Evolutionary conservation across 2,888 invertebrate genomes (phyloP).

Genomic region (Epistrophella euchroma): DNA sequence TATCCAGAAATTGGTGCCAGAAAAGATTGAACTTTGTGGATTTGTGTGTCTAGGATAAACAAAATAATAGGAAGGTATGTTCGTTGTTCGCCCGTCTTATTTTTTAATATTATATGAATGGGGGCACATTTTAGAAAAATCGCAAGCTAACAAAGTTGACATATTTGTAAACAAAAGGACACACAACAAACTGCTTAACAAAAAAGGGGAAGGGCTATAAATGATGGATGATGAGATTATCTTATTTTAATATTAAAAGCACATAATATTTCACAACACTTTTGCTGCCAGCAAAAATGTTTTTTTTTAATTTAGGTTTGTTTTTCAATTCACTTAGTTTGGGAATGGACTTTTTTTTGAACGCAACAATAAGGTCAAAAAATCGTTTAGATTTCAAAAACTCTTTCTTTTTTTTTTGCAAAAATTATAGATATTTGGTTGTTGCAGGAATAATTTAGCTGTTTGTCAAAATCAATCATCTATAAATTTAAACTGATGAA

Average conservation of each 20-base stretch:
- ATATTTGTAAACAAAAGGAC: conserved; percentile 54
- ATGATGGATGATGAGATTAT: conserved; percentile 61
- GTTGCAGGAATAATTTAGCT: no score
- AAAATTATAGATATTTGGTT: no score
- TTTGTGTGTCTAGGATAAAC: conserved; percentile 2
- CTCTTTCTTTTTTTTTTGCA: no score
- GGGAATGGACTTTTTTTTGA: not conserved
- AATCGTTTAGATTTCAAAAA: no score
- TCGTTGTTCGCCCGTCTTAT: not conserved
- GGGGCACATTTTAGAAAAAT: conserved; percentile 57
- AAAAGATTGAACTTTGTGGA: conserved; percentile 48
- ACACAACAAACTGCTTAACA: conserved; percentile 11
- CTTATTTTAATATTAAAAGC: conserved; percentile 13
- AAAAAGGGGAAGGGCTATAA: conserved; percentile 26
- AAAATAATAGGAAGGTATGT: not conserved
- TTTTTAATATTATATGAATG: not conserved
- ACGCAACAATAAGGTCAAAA: no score
- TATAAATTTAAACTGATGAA: no score
- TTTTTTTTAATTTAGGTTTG: conserved; percentile 2
- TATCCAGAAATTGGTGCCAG: conserved; percentile 68
- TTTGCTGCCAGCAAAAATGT: not conserved
- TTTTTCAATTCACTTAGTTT: not conserved
- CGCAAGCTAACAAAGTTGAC: conserved; percentile 53
- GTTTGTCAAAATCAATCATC: no score
- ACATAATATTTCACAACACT: not conserved